Evolutionary conservation across 2,797 vertebrate genomes (phyloP).

Genomic region (Argentina silus): DNA sequence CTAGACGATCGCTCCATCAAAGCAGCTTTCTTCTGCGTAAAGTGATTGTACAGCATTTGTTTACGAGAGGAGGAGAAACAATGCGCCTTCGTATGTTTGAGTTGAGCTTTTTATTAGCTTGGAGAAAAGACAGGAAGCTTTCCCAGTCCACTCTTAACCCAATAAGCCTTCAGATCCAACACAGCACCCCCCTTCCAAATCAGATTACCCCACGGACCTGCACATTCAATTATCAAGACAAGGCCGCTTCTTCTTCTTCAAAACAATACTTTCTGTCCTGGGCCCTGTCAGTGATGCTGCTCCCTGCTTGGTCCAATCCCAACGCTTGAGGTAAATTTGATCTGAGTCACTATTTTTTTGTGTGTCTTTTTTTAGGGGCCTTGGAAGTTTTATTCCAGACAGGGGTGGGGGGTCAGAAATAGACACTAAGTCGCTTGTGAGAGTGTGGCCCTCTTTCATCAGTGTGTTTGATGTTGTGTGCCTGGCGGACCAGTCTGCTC

Average conservation of each 20-base stretch:
- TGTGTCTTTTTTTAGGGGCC: neutral
- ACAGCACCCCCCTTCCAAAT: constrained; percentile 23
- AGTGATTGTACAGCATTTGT: neutral
- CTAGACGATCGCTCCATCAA: no score
- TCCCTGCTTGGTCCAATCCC: neutral
- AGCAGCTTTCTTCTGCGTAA: no score
- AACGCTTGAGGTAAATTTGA: constrained; percentile 10
- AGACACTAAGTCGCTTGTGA: no score
- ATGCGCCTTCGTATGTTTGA: neutral
- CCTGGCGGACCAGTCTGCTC: no score
- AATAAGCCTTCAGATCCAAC: constrained; percentile 8
- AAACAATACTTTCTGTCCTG: neutral
- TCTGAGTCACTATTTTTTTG: neutral
- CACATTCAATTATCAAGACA: neutral
- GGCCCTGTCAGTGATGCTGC: constrained; percentile 15
- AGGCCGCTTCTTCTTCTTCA: constrained; percentile 13
- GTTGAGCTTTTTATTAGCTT: neutral
- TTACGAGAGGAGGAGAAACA: neutral
- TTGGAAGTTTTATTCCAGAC: no score
- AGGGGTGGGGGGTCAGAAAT: no score
- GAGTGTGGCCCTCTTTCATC: no score
- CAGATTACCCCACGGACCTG: constrained; percentile 6
- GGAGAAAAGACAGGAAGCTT: neutral
- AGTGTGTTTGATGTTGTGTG: no score
- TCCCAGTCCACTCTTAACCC: neutral